phyloP scores from a whole-genome alignment of 2,797 vertebrate genomes.

The Ctenopoma kingsleyae region DNA sequence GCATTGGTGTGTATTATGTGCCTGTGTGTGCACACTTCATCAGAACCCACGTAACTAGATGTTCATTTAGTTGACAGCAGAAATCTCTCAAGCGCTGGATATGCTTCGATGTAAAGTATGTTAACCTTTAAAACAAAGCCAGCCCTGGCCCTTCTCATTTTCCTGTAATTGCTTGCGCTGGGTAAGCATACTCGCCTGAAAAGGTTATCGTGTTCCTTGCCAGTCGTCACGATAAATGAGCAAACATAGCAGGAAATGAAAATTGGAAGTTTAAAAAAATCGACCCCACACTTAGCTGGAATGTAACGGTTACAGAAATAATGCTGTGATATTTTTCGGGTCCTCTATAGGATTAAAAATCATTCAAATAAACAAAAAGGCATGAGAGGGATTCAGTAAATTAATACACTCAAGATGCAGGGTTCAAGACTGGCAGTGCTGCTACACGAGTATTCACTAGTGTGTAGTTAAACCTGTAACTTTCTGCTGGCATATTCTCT shows the following conservation, averaged over 20 bases:
- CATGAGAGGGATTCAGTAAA: slow-evolving; percentile 9
- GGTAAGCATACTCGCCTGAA: slow-evolving; percentile 79
- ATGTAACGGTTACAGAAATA: slow-evolving; percentile 16
- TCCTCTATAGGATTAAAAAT: slow-evolving; percentile 21
- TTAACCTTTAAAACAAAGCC: slow-evolving; percentile 87
- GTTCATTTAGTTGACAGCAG: slow-evolving; percentile 77
- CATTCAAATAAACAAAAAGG: slow-evolving; percentile 17
- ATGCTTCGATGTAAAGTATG: slow-evolving; percentile 80
- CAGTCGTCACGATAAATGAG: slow-evolving; percentile 79
- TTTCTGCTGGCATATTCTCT: slow-evolving; percentile 44
- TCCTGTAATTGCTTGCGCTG: slow-evolving; percentile 79
- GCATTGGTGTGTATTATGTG: slow-evolving; percentile 11
- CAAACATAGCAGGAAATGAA: slow-evolving; percentile 69
- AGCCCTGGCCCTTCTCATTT: slow-evolving; percentile 77
- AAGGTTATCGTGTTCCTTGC: slow-evolving; percentile 81
- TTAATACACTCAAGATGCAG: slow-evolving; percentile 13
- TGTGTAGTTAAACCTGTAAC: slow-evolving; percentile 40
- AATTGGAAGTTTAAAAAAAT: slow-evolving; percentile 59
- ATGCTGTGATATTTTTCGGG: slow-evolving; percentile 4
- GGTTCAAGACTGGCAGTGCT: slow-evolving; percentile 33
- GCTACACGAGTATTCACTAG: slow-evolving; percentile 55
- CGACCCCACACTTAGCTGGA: slow-evolving; percentile 15
- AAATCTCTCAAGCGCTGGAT: slow-evolving; percentile 75
- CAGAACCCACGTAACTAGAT: slow-evolving; percentile 71
- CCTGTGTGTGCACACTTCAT: slow-evolving; percentile 56